Base-by-base conservation (phyloP, 2,888 invertebrate genomes). In the Trileptium ribeirensis region DNA sequence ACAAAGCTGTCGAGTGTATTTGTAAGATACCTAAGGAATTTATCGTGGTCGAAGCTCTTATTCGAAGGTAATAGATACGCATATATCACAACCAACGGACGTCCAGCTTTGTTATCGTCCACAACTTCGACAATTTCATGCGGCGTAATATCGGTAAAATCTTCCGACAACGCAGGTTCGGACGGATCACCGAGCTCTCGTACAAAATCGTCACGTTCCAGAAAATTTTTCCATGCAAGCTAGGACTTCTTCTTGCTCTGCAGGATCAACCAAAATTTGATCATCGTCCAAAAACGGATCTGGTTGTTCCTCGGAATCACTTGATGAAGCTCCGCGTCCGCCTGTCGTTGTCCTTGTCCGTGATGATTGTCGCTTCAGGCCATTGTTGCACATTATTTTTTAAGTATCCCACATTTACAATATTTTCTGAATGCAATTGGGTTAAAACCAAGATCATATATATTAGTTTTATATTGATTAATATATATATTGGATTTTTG, bases 1-100 rank as follows among this genome's bases (percentile, higher is more conserved):
- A 99, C 99, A 89, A 95, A 97, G 89, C 94, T 94, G 90, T 98
- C 97, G 89, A 99, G 91, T 78, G 97, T 97, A 89, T 93, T 93
- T 90, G 94, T 94, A 86, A 98, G 92, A 90, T 95, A 97, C 89
- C 97, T 96, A 83, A 94, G 90, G 84, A 94, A 91, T 86, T 92
- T 91, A 82, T 92, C 91, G 89, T 94, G 94, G 86, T 93, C 92
- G 83, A 94, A 89, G 83, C 93, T 93, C 87, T 93, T 93, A 88
- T 93, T 94, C 77, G 93, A 92, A 0, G 95, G 95, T 85, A 94
- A 90, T 87, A 93, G 92, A 89, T 96, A 97, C 3, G 99, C 97
- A 83, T 96, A 97, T 81, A 99, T 94, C 70, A 97, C 95, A 87
- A 99, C 96, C 86, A 99, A 94, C 89, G 97, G 95, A 84, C 97